Conservation (phyloP, 2,888 invertebrate genomes). For the Epinotia ramella region DNA sequence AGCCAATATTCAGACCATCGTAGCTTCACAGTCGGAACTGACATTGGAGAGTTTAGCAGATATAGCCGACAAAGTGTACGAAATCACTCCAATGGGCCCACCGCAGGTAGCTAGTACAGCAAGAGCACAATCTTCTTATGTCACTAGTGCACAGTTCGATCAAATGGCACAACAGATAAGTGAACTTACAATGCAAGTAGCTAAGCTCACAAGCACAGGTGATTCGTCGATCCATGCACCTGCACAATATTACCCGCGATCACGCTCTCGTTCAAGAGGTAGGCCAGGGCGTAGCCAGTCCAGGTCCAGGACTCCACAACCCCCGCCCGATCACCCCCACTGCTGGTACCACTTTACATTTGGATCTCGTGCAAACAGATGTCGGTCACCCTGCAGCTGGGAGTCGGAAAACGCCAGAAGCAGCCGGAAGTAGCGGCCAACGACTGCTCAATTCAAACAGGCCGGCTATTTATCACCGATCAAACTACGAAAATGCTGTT, state of each 20-base stretch:
- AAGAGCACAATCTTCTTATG: neutral
- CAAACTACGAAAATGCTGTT: conserved; percentile 48
- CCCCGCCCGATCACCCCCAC: conserved; percentile 2
- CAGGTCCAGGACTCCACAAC: neutral
- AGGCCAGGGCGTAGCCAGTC: neutral
- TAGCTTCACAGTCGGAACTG: conserved; percentile 4
- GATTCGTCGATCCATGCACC: neutral
- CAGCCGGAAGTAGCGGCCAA: conserved; percentile 50
- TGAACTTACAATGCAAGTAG: conserved; percentile 11
- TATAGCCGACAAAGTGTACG: conserved; percentile 9
- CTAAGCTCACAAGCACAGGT: neutral
- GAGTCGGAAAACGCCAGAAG: conserved; percentile 46
- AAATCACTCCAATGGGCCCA: conserved; percentile 5
- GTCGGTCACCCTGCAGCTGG: conserved; percentile 43
- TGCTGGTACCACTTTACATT: conserved; percentile 47
- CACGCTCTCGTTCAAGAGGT: neutral
- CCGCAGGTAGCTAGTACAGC: conserved; percentile 1
- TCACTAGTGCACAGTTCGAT: conserved; percentile 8
- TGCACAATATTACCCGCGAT: conserved; percentile 10
- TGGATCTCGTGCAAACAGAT: no score
- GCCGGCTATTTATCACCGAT: conserved; percentile 54
- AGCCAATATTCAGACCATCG: neutral
- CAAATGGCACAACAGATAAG: no score
- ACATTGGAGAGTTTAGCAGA: neutral
- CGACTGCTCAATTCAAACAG: conserved; percentile 48